Evolutionary conservation across 2,113 vertebrate genomes (phyloP), one percentile per base, ranked within the genome.

Genomic region (Catharus fuscescens): DNA sequence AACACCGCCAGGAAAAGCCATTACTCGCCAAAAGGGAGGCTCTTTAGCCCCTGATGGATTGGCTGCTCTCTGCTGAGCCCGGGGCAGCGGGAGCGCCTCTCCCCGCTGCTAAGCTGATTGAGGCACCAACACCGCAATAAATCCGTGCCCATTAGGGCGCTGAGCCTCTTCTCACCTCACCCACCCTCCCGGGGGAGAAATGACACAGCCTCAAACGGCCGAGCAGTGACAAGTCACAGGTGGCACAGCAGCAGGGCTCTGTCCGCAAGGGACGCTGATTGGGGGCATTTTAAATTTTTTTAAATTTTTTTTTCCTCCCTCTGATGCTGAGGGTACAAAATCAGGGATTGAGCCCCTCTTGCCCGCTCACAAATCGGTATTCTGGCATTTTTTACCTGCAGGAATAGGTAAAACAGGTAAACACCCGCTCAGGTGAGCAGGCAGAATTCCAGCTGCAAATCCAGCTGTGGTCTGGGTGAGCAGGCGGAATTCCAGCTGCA

Each of bases 71-170:
- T 50, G 97, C 97, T 70, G 92, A 53, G 95, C 29, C 96, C 38
- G 92, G 73, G 95, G 78, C 96, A 56, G 93, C 93, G 8, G 29
- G 95, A 69, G 86, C 4, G 7, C 24, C 82, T 91, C 92, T 94
- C 80, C 96, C 97, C 18, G 97, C 96, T 97, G 97, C 89, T 96
- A 81, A 38, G 26, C 84, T 95, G 97, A 97, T 97, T 97, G 96
- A 88, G 92, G 80, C 69, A 32, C 16, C 65, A 13, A 23, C 93
- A 65, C 86, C 9, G 93, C 32, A 34, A 93, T 86, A 82, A 97
- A 94, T 25, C 24, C 7, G 9, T 4, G 90, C 83, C 94, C 93
- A 70, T 90, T 72, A 93, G 14, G 70, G 44, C 12, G 54, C 18
- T 8, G 84, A 85, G 94, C 64, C 96, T 91, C 86, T 96, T 96